A percentile compares a stretch with the other conserved stretches of the same genome.
These are phyloP conservation scores for Alentia gelatinosa DNA, from an alignment of 2,888 invertebrate genomes.

Conservation along the genomic window DNA sequence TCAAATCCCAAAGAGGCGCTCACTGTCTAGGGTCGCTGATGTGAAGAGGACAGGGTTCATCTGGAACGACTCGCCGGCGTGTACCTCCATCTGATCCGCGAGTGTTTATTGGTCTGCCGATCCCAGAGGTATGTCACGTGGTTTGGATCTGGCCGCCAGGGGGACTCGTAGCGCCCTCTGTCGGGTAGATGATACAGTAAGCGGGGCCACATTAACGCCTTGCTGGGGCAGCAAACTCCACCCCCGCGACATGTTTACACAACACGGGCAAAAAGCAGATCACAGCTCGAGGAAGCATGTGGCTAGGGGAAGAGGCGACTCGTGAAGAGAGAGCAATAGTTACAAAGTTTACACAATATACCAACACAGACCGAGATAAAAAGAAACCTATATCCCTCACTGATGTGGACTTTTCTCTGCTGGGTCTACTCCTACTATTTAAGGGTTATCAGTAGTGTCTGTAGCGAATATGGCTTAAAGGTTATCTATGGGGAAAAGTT, in stretches of 20 bases:
- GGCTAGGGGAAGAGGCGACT: not conserved
- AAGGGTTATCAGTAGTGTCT: too few species aligned
- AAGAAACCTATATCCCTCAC: not conserved
- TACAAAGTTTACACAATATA: not conserved
- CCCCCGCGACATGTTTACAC: not conserved
- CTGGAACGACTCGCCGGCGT: not conserved
- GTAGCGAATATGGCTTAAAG: too few species aligned
- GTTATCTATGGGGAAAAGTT: too few species aligned
- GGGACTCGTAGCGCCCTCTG: not conserved
- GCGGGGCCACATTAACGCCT: not conserved
- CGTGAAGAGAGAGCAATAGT: not conserved
- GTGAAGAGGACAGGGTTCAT: not conserved
- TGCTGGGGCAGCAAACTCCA: not conserved
- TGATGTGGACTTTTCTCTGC: too few species aligned
- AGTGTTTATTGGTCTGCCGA: not conserved
- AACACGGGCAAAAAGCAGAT: not conserved
- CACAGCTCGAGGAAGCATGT: not conserved
- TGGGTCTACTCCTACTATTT: not conserved
- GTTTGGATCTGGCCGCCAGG: conserved; percentile 5
- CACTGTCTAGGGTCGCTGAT: not conserved
- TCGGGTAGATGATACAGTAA: not conserved
- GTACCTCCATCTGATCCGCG: not conserved
- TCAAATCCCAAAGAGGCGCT: too few species aligned
- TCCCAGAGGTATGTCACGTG: conserved; percentile 14
- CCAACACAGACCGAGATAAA: not conserved